Evolutionary conservation across 2,113 vertebrate species (phyloP).

Genomic region (Sarotherodon lohbergeri): DNA sequence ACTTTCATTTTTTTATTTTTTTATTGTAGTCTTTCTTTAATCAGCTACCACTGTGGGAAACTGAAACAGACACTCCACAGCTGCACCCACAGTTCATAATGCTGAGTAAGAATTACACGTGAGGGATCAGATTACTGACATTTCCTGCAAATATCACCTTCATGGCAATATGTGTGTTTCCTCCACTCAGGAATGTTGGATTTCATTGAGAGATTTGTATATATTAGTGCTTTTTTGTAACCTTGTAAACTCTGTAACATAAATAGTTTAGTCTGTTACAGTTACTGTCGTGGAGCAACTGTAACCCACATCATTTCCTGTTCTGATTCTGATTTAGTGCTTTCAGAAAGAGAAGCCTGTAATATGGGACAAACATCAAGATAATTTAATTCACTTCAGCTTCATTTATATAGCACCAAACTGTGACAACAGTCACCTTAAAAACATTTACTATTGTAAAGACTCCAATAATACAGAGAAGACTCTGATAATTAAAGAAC

Average conservation of each 20-base stretch:
- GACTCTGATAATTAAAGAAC: not conserved
- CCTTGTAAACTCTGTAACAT: not conserved
- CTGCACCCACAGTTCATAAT: not conserved
- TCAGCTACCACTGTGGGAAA: not conserved
- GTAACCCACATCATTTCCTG: not conserved
- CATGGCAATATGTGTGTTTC: not conserved
- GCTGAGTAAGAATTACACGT: rapidly evolving
- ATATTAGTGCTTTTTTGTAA: not conserved
- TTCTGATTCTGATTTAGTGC: not conserved
- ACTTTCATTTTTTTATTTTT: not conserved
- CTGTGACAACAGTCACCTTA: not conserved
- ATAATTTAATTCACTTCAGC: not conserved
- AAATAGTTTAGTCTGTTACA: not conserved
- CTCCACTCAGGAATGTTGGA: not conserved
- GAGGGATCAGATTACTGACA: rapidly evolving
- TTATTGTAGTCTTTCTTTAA: not conserved
- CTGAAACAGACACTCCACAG: not conserved
- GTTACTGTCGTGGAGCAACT: not conserved
- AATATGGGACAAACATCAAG: not conserved
- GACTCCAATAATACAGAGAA: not conserved
- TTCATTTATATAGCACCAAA: not conserved
- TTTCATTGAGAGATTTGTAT: not conserved
- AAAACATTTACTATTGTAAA: not conserved
- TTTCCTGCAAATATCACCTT: not conserved
- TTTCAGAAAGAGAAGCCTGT: not conserved